Percentiles rank a stretch among this genome's conserved stretches.
Evolutionary conservation across 2,888 invertebrate genomes (phyloP).

Genomic region (Macrosiphum euphorbiae): DNA sequence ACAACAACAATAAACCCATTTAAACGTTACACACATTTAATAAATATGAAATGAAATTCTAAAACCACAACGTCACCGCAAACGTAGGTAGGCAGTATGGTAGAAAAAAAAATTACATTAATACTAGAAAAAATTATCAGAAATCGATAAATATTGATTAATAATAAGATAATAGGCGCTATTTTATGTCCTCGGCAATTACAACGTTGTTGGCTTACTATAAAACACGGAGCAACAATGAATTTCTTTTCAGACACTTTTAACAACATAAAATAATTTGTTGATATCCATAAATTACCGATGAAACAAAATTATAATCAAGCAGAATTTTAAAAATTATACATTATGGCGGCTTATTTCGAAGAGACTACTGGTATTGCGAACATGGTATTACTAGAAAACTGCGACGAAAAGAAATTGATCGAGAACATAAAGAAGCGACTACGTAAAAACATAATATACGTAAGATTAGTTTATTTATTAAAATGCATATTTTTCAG

Average conservation of each 20-base stretch:
- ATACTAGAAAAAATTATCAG: background rate
- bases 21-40: background rate
- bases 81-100: background rate
- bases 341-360: constrained; percentile 18
- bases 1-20: background rate
- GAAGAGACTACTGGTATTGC: constrained; percentile 81
- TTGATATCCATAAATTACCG: background rate
- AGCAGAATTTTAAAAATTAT: background rate
- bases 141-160: constrained; percentile 25
- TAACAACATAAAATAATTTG: background rate
- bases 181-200: background rate
- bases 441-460: constrained; percentile 89
- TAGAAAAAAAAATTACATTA: background rate
- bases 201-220: background rate
- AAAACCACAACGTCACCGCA: constrained; percentile 22
- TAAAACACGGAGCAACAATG: constrained; percentile 16
- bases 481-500: background rate
- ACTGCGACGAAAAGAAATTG: constrained; percentile 85
- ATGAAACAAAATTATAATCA: background rate
- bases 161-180: background rate
- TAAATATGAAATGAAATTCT: constrained; percentile 34
- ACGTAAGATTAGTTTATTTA: constrained; percentile 77
- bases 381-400: constrained; percentile 91
- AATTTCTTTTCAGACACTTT: constrained; percentile 30
- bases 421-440: constrained; percentile 89